Evolutionary conservation across 1,140 invertebrate genomes (phyloP).

Genomic region (Zelostemma sp.): DNA sequence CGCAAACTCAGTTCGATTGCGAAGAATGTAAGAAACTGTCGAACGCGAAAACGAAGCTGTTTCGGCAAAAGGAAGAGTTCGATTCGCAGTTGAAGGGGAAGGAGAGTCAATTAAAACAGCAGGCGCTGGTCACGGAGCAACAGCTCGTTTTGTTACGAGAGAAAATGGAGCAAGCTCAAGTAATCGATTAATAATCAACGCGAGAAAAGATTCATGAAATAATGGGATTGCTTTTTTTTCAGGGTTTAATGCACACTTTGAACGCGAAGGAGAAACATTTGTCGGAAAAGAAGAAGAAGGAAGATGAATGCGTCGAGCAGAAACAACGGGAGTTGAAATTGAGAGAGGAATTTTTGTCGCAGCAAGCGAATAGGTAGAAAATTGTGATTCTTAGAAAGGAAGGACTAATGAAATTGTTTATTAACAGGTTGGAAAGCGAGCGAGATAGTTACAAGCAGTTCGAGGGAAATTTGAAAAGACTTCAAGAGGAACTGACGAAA

Average conservation of each 20-base stretch:
- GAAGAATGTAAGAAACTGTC: conserved; percentile 42
- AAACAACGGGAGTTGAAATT: conserved; percentile 58
- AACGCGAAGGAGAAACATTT: conserved; percentile 56
- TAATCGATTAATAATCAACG: conserved; percentile 32
- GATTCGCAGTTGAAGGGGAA: conserved; percentile 52
- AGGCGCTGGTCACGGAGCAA: conserved; percentile 51
- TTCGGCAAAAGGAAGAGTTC: conserved; percentile 59
- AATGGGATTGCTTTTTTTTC: conserved; percentile 17
- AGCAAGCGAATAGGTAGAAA: conserved; percentile 59
- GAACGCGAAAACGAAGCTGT: conserved; percentile 53
- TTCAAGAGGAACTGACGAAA: conserved; percentile 58
- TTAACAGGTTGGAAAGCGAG: conserved; percentile 60
- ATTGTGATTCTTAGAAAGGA: too few species aligned
- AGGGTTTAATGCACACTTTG: conserved; percentile 55
- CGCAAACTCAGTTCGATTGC: conserved; percentile 35
- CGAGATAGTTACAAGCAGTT: conserved; percentile 53
- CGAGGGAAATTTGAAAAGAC: conserved; percentile 58
- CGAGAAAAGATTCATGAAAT: not conserved
- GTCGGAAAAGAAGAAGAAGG: conserved; percentile 46
- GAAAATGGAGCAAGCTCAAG: conserved; percentile 62
- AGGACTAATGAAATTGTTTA: conserved; percentile 11
- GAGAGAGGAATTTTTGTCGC: conserved; percentile 59
- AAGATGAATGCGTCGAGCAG: conserved; percentile 49
- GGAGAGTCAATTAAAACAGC: conserved; percentile 56
- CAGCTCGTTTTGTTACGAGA: conserved; percentile 56